Base-by-base conservation (phyloP, 2,888 invertebrate genomes). In the Cantharis nigra region DNA sequence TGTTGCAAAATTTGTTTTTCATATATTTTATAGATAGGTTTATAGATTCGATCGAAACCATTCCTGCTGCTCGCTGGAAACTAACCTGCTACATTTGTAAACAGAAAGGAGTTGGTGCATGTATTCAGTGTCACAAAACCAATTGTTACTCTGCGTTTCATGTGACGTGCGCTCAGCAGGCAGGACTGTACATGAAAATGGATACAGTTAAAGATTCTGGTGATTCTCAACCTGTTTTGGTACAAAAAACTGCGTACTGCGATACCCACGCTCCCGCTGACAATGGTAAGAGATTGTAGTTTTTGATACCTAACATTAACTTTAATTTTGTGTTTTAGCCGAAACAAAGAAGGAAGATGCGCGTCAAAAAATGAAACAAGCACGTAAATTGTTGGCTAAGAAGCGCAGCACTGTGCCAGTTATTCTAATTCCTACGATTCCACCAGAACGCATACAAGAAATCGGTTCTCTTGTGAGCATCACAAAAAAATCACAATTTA, bases 111-210 rank as follows among this genome's bases (percentile, higher is more conserved):
- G 95, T 95, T 0, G 99, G 99, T 4, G 98, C 99, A 0, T 99
- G 99, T 86, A 98, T 99, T 80, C 99, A 99, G 89, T 99, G 99
- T 87, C 98, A 98, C 89, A 96, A 97, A 85, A 95, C 94, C 83
- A 98, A 96, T 88, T 98, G 98, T 87, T 98, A 98, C 87, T 96
- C 97, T 9, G 98, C 99, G 0, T 99, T 99, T 89, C 99, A 99
- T 88, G 99, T 99, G 3, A 99, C 99, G 0, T 99, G 99, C 89
- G 99, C 99, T 0, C 98, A 98, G 87, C 97, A 96, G 86, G 98
- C 98, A 23, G 97, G 93, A 0, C 90, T 99, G 0, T 96, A 96
- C 86, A 98, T 98, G 98, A 96, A 97, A 85, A 98, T 99, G 94
- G 96, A 98, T 85, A 97, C 98, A 0, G 95, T 97, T 0, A 92